Evolutionary conservation across 2,797 vertebrate species (phyloP), one percentile per base, ranked within the genome.

Genomic region (Anas acuta): DNA sequence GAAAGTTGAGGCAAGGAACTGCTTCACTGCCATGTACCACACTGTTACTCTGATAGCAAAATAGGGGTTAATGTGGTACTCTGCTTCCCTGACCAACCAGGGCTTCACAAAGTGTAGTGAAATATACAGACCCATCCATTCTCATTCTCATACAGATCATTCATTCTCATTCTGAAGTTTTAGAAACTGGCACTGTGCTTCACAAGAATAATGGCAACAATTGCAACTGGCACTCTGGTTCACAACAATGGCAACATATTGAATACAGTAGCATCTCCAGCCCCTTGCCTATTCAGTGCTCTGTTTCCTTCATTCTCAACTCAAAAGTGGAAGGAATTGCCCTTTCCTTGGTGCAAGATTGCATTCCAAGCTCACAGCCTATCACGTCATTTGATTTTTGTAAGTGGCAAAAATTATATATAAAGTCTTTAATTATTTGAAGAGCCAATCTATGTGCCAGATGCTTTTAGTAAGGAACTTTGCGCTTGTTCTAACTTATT

Each of bases 401-500:
- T 90, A 95, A 87, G 62, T 80, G 43, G 28, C 81, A 75, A 89
- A 57, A 17, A 11, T 22, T 21, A 22, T 39, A 14, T 70, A 28
- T 32, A n/a, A 71, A 82, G 33, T 47, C 49, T 95, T 82, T 61
- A 30, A 54, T 32, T 87, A 77, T 86, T 94, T 89, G 75, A 72
- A 66, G 92, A 93, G 43, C 89, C 72, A 78, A 41, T 78, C 51
- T n/a, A 16, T 77, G 49, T 92, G 47, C 66, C 61, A 35, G 45
- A 70, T 92, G 18, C 54, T 75, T 93, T 93, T 94, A 84, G 81
- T 90, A 80, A 92, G n/a, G 32, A 82, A 43, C 71, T 96, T 94
- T 87, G 61, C 22, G 20, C 53, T 93, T 96, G 8, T 20, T 84
- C 64, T 89, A 49, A 58, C 69, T 95, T 90, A 56, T 3, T 77